Evolutionary conservation across 2,113 vertebrate species (phyloP), one percentile per base, ranked within the genome.

Genomic region (Rallus limicola): DNA sequence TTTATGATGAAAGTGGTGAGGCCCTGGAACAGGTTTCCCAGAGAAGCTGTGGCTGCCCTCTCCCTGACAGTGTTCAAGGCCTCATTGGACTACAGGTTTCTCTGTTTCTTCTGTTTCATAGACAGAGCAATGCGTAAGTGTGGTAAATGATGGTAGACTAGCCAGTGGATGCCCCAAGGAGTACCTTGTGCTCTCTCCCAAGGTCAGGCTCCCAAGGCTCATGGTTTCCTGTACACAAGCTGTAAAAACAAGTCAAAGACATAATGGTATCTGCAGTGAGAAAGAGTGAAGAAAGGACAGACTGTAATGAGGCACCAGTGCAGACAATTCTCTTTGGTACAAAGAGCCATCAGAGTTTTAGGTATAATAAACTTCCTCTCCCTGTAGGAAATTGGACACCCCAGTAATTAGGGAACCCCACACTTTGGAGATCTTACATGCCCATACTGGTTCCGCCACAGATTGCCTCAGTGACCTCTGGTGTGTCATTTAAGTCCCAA

Each of bases 401-500:
- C 7, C 7, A 23, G 42, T 36, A 83, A 42, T 33, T 21, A 77
- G 38, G 8, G 17, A 63, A 5, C 4, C 18, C 8, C 40, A 40
- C 20, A 56, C 23, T 50, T 17, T 50, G 52, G 31, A 63, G 36
- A 25, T 21, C 26, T 75, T 75, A 2, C 0, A 0, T 48, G 20
- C 7, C 7, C 5, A 23, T 16, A 11, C 14, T 75, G 68, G 15
- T 48, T 59, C 52, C 90, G 59, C 13, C 38, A 83, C 68, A 72
- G 36, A 67, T 8, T 4, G 16, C 68, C 26, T 83, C 56, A 64
- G 4, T 28, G 46, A 58, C 52, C 67, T 81, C 53, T 28, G 31
- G 9, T 19, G 42, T 62, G 80, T 92, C 58, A 82, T 76, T 82
- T 74, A 58, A 93, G 82, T 80, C 52, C 71, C 63, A 90, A 90